Conservation (phyloP, 1,140 invertebrate species). For the Heliconius eleuchia region DNA sequence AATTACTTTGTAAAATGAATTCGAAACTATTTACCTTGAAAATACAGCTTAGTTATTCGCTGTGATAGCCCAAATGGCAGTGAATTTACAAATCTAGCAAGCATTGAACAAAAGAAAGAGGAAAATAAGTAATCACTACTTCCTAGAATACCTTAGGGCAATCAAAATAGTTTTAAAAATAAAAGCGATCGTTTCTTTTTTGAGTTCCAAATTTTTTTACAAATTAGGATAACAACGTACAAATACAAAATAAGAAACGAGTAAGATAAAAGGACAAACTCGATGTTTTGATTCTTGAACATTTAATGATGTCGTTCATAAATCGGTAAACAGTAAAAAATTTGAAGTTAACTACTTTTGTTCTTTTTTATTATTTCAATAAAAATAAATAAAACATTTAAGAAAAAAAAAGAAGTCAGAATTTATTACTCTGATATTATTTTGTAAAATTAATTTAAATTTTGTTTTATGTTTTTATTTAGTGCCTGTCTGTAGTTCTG, state of each 20-base stretch:
- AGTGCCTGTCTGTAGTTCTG: neutral
- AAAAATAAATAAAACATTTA: too few relatives aligned
- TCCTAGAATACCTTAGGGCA: slow-evolving; percentile 23
- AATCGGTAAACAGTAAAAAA: neutral
- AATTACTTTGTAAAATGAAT: neutral
- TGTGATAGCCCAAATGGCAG: slow-evolving; percentile 74
- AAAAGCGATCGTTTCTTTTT: neutral
- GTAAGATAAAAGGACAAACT: slow-evolving; percentile 8
- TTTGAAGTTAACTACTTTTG: neutral
- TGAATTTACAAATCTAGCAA: slow-evolving; percentile 73
- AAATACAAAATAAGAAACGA: slow-evolving; percentile 4
- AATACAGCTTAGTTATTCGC: slow-evolving; percentile 82
- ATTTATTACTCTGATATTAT: too few relatives aligned
- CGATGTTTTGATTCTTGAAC: slow-evolving; percentile 6
- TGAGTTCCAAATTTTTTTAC: neutral
- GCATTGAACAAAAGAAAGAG: slow-evolving; percentile 63
- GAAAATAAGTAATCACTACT: slow-evolving; percentile 11
- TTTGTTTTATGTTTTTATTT: too few relatives aligned
- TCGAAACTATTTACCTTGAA: slow-evolving; percentile 81
- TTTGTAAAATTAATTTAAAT: too few relatives aligned
- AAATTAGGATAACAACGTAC: slow-evolving; percentile 2
- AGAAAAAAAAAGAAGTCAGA: too few relatives aligned
- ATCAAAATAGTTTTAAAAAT: neutral
- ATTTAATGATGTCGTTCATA: neutral
- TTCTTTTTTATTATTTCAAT: too few relatives aligned